Base-by-base conservation (phyloP, 2,113 vertebrate genomes). In the Clarias magur region DNA sequence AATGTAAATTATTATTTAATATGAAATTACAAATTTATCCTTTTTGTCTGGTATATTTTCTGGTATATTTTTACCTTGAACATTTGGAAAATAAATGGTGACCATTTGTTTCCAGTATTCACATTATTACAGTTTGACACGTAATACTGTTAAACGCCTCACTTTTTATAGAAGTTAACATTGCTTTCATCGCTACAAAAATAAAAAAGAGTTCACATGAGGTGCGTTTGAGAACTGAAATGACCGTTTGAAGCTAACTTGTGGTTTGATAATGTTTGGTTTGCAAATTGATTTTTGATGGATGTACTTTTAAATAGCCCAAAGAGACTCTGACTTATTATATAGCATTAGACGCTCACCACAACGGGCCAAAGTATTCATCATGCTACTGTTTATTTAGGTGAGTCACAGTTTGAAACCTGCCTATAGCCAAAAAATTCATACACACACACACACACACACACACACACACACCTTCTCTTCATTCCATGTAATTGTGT, bases 231-330 rank as follows among this genome's bases (percentile, higher is more conserved):
- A 87, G 78, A 82, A 80, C 76, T 76, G 63, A 85, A 89, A 81
- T 85, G 78, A 82, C 68, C 85, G 34, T 89, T 84, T 57, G 80
- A 34, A 68, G 67, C 72, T 86, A 34, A 72, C 54, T 53, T 85
- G 88, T 38, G 78, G 78, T 89, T 85, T 85, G 83, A 89, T 82
- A 78, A 85, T 85, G 60, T 87, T 89, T 85, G 60, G 78, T 89
- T 87, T 85, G 83, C 88, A 89, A 87, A 87, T 85, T 87, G 86
- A 89, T 87, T 87, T 89, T 89, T 89, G 86, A 89, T 82, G 60
- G 70, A 89, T 87, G 34, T 70, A 79, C 54, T 62, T 85, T 87
- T 82, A 87, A 89, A 89, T 78, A 78, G 68, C 38, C 75, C 68
- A 62, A 85, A 82, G 88, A 82, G 79, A 78, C 78, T 80, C 48